These are phyloP conservation scores for Resseliella maxima DNA, from an alignment of 2,888 invertebrate genomes.

Conservation along the genomic window DNA sequence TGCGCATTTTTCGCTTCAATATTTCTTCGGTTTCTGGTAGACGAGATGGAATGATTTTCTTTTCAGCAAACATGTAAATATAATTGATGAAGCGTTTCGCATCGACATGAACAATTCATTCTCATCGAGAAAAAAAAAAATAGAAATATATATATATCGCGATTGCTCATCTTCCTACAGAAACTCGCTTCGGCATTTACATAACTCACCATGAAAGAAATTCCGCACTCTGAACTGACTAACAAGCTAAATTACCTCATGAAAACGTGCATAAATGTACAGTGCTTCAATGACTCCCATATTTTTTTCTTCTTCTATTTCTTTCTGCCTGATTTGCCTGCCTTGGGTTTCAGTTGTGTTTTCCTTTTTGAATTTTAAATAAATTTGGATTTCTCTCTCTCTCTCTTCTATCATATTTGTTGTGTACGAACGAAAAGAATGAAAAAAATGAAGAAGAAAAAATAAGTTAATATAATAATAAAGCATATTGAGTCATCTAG, in stretches of 20 bases:
- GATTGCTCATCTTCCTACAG: background rate
- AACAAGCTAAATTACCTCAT: conserved; percentile 27
- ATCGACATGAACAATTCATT: conserved; percentile 27
- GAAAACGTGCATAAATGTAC: background rate
- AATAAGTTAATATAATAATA: background rate
- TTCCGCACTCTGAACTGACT: background rate
- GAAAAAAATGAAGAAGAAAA: too few relatives aligned
- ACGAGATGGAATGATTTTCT: background rate
- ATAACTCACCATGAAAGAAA: conserved; percentile 8
- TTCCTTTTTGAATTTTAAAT: background rate
- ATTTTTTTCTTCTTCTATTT: background rate
- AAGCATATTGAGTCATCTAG: conserved; percentile 35
- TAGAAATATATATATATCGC: background rate
- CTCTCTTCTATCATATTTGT: background rate
- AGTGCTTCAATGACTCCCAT: background rate
- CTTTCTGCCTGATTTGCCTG: background rate
- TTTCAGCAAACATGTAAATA: background rate
- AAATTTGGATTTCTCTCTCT: background rate
- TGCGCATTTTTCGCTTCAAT: background rate
- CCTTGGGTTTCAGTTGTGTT: background rate
- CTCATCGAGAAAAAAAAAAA: too few relatives aligned
- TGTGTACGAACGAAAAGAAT: too few relatives aligned
- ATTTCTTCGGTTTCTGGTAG: background rate
- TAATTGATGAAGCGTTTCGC: conserved; percentile 50
- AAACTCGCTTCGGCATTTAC: background rate